Evolutionary conservation across 2,113 vertebrate species (phyloP), one percentile per base, ranked within the genome.

Genomic region (Neomonachus schauinslandi): DNA sequence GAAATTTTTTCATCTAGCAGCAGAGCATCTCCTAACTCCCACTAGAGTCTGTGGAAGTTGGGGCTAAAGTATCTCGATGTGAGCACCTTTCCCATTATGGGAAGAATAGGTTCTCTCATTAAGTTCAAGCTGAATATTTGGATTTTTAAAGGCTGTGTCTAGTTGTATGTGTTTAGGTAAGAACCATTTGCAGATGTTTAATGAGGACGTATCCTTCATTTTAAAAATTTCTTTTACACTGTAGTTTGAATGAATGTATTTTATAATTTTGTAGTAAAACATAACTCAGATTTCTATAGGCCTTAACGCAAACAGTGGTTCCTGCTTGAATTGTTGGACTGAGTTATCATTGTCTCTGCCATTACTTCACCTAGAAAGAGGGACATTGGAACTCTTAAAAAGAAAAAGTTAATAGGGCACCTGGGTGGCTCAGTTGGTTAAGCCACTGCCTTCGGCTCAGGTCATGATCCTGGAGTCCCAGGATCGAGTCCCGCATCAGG

Each of bases 261-360:
- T 96, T 82, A 53, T 88, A 97, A 97, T 95, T 59, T 84, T 95
- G 13, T 93, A 92, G 89, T 98, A 96, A 96, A 89, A 69, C 2
- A 3, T 71, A 88, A 96, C 16, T 94, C 71, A 81, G 85, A 79
- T 97, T 91, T 97, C 55, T 96, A 39, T 4, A 91, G 63, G 69
- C 76, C 53, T 96, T 94, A 87, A 95, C 94, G 96, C 80, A 95
- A 57, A 74, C 21, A 81, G n/a, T 94, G 69, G n/a, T 82, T 95
- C 16, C 57, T 93, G 42, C 24, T 46, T 89, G 81, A 91, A 92
- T 28, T 89, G 71, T 76, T 96, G 93, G 95, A 89, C 87, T 90
- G 87, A 94, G 21, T 92, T 83, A 71, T 18, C 16, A 33, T 4
- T 96, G 77, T 95, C 63, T 89, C 33, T 80, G 39, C 51, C 24